Conservation (phyloP, 2,113 vertebrate genomes). For the Casuarius casuarius region DNA sequence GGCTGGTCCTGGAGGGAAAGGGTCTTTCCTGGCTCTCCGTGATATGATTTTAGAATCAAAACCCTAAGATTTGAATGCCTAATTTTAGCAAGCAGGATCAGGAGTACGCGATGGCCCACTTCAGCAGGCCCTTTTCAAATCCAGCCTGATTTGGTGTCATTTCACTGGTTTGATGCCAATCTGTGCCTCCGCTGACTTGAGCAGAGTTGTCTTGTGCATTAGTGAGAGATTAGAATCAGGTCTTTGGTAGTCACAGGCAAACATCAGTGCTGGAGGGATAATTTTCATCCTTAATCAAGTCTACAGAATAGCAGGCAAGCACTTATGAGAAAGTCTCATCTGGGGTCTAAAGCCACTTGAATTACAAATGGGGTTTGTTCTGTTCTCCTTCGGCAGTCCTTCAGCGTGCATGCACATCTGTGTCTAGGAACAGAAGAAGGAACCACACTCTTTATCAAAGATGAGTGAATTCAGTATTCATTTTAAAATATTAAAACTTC, state of each 20-base stretch:
- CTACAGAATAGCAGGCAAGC: background rate
- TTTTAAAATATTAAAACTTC: constrained; percentile 38
- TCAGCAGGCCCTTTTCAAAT: background rate
- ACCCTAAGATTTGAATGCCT: background rate
- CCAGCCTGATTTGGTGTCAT: background rate
- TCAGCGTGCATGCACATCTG: background rate
- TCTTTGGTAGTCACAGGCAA: background rate
- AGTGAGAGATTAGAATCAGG: background rate
- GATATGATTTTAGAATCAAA: background rate
- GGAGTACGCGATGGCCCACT: background rate
- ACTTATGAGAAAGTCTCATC: background rate
- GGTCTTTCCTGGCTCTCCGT: background rate
- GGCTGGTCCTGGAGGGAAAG: background rate
- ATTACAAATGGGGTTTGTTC: constrained; percentile 54
- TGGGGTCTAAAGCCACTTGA: constrained; percentile 36
- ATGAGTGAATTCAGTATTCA: constrained; percentile 20
- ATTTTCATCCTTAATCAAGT: constrained; percentile 15
- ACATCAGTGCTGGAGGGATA: background rate
- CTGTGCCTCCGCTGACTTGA: background rate
- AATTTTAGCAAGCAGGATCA: background rate
- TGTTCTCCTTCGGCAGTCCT: constrained; percentile 19
- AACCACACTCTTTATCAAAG: constrained; percentile 29
- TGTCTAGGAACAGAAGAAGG: background rate
- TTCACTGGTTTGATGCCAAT: background rate
- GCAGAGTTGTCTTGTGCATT: background rate